Base-by-base conservation (phyloP, 2,113 vertebrate genomes). In the Albula glossodonta region DNA sequence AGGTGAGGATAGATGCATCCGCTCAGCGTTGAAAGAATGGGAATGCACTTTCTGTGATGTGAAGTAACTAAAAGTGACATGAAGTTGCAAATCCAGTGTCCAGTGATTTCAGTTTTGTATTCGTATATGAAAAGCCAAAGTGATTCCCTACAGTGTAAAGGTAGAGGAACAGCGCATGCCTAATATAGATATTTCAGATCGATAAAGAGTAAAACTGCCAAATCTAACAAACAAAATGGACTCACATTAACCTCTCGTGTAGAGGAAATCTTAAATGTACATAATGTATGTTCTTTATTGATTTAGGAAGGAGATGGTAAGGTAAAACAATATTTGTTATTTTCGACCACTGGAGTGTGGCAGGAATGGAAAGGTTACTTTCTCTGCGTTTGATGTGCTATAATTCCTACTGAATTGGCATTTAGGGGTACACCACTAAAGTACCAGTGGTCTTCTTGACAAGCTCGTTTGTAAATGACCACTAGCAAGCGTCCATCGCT, bases 261-360 rank as follows among this genome's bases (percentile, higher is more conserved):
- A 74, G 70, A 74, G 70, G 70, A 74, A 74, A 66, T 74, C n/a
- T n/a, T 74, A 74, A 31, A 31, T 74, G 70, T 74, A 74, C 70
- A 74, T 74, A 66, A 15, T 66, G 60, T 66, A 74, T 74, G 70
- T 74, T 31, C 22, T 74, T 74, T 74, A 31, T 10, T 74, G 8
- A 74, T 74, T 25, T 74, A 31, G 70, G 8, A 74, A 31, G 70
- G 70, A 74, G 70, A 74, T 8, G 9, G 22, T 15, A 74, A 31
- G 70, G 70, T 74, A 74, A n/a, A 74, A 74, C 70, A 74, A 74
- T 74, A 74, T 74, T 74, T 74, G 70, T 74, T 74, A 74, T 74
- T 74, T 74, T 74, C 10, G n/a, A 74, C 70, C 70, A 74, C 70
- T 74, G n/a, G n/a, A 74, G 70, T 74, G 70, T 74, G 70, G 25